phyloP scores from a whole-genome alignment of 1,140 invertebrate species.

The Atta colombica region DNA sequence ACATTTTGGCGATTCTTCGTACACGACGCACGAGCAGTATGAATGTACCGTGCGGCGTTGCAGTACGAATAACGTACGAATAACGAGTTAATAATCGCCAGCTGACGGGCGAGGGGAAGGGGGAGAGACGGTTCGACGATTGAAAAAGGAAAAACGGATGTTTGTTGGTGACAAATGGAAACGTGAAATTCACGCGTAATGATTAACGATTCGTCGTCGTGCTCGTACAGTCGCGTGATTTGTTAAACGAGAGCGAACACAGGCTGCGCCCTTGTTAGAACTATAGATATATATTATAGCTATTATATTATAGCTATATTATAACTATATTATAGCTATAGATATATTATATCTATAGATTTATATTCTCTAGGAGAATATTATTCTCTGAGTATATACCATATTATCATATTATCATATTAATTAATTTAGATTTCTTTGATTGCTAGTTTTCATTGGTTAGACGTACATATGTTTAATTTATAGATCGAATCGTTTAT shows the following conservation, averaged over 20 bases:
- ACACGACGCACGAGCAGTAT: slow-evolving; percentile 22
- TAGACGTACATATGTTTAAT: not conserved
- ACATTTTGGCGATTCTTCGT: slow-evolving; percentile 57
- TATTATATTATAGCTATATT: too few species aligned
- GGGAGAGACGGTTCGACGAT: slow-evolving; percentile 10
- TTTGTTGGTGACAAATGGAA: slow-evolving; percentile 62
- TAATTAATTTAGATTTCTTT: not conserved
- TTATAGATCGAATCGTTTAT: not conserved
- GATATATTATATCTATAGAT: slow-evolving; percentile 22
- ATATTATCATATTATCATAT: too few species aligned
- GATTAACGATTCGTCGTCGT: slow-evolving; percentile 62
- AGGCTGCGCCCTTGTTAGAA: slow-evolving; percentile 25
- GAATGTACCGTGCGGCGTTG: slow-evolving; percentile 47
- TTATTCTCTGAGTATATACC: not conserved
- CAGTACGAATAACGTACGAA: slow-evolving; percentile 60
- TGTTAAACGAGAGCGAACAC: slow-evolving; percentile 50
- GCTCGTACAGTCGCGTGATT: slow-evolving; percentile 55
- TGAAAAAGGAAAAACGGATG: slow-evolving; percentile 62
- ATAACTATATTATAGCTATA: too few species aligned
- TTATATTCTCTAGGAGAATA: not conserved
- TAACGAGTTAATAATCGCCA: slow-evolving; percentile 65
- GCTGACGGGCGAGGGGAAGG: slow-evolving; percentile 33
- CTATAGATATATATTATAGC: not conserved
- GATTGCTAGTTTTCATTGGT: not conserved
- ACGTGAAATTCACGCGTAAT: slow-evolving; percentile 61